Evolutionary conservation across 2,113 vertebrate genomes (phyloP).

Genomic region (Capreolus pygargus): DNA sequence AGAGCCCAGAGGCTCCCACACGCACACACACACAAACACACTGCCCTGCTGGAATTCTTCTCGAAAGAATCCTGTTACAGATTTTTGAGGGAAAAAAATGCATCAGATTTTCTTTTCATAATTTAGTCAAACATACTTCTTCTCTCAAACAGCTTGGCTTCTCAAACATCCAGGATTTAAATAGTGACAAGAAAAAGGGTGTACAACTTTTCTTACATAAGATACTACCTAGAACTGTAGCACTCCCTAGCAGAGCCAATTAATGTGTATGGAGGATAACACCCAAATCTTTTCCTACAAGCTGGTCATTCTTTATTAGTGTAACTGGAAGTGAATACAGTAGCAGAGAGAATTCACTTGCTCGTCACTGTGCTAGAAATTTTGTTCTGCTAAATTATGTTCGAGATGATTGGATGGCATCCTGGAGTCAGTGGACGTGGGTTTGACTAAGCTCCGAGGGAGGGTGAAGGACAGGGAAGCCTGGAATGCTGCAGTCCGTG

Average conservation of each 20-base stretch:
- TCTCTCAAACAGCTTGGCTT: not conserved
- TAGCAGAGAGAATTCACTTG: not conserved
- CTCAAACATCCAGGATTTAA: not conserved
- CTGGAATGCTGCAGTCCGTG: not conserved
- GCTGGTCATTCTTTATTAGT: slow-evolving; percentile 35
- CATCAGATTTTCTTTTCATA: not conserved
- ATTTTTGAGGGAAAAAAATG: not conserved
- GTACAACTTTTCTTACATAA: not conserved
- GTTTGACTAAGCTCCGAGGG: not conserved
- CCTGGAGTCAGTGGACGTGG: not conserved
- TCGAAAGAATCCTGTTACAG: not conserved
- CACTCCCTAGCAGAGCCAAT: not conserved
- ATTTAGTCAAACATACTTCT: not conserved
- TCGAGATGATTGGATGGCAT: not conserved
- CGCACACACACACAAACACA: accelerated
- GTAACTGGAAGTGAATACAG: not conserved
- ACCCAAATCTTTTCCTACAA: not conserved
- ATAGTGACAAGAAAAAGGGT: not conserved
- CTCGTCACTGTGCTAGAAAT: not conserved
- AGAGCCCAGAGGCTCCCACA: accelerated
- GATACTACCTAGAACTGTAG: not conserved
- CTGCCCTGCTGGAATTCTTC: not conserved
- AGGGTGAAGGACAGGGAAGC: not conserved
- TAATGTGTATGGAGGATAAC: not conserved
- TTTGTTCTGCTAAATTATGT: not conserved